Base-by-base conservation (phyloP, 2,888 invertebrate genomes). In the Orchesellides sinensis region DNA sequence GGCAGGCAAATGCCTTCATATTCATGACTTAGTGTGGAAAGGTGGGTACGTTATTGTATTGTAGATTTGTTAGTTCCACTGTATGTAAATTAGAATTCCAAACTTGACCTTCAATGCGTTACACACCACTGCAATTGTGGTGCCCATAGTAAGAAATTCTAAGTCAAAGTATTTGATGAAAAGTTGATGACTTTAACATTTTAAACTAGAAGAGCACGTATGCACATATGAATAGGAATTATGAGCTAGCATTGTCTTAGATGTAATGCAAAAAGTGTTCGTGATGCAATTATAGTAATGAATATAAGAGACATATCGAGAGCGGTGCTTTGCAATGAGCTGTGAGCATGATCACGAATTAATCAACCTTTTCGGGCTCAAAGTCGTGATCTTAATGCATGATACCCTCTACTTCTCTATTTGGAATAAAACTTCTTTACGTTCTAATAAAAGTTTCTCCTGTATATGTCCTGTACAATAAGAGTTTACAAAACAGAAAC, bases 281-380 rank as follows among this genome's bases (percentile, higher is more conserved):
- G 25, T 56, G 6, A 56, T n/a, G 17, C n/a, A 54, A 54, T 54
- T 61, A 35, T 61, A 49, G 32, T 45, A 69, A 78, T 78, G 70
- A 63, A 32, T 14, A 27, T 40, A 45, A 45, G 40, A 56, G 45
- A n/a, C 47, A 35, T 73, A 73, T 52, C 72, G 49, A 54, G 56
- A 72, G 68, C 74, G 49, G 14, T 25, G 8, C 40, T 66, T 81
- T 52, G 47, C 75, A 82, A 82, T 70, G 82, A 82, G 82, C 74
- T 82, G 35, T 19, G 25, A 23, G 61, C 75, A 75, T 82, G 82
- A 82, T 82, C 82, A 82, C 82, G 82, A 82, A 75, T 82, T 75
- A 68, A 82, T 75, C 75, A 65, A 66, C 68, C 74, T 81, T 81
- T 81, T 74, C 61, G 75, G 65, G 54, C 25, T 49, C 47, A 52